Conservation (phyloP, 2,888 invertebrate species). For the Scaptomyza caliginosa region DNA sequence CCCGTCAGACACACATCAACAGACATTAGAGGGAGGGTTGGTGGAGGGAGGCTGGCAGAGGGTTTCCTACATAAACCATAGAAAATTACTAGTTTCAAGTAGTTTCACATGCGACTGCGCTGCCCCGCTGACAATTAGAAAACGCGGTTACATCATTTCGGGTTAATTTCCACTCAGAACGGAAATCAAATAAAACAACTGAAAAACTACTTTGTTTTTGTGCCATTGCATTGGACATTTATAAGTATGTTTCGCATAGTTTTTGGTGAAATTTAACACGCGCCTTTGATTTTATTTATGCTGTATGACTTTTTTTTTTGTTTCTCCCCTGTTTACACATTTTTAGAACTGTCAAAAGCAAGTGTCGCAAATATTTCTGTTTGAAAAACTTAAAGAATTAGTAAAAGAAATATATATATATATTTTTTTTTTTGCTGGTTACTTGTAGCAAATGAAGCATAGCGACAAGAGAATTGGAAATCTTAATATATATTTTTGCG, state of each 20-base stretch:
- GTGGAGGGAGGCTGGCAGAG: neutral
- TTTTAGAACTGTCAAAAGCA: constrained; percentile 75
- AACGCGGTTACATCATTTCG: constrained; percentile 70
- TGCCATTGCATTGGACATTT: constrained; percentile 20
- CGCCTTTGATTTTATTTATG: constrained; percentile 49
- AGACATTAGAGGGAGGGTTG: constrained; percentile 3
- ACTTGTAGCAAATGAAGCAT: constrained; percentile 21
- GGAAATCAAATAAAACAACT: constrained; percentile 34
- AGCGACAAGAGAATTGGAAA: constrained; percentile 28
- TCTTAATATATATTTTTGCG: constrained; percentile 28
- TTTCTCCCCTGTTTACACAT: constrained; percentile 54
- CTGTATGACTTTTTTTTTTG: neutral
- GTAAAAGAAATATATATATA: constrained; percentile 24
- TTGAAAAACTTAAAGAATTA: constrained; percentile 38
- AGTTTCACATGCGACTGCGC: constrained; percentile 66
- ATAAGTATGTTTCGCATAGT: constrained; percentile 30
- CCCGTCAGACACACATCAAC: constrained; percentile 52
- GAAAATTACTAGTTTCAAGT: constrained; percentile 62
- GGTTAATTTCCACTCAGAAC: constrained; percentile 67
- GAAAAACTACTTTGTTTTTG: neutral
- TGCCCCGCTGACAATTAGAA: constrained; percentile 57
- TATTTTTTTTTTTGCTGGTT: constrained; percentile 14
- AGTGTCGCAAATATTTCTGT: constrained; percentile 63
- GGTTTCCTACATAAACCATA: constrained; percentile 48
- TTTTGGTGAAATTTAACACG: constrained; percentile 44